Evolutionary conservation across 2,797 vertebrate species (phyloP).

Genomic region (Protosalanx chinensis): DNA sequence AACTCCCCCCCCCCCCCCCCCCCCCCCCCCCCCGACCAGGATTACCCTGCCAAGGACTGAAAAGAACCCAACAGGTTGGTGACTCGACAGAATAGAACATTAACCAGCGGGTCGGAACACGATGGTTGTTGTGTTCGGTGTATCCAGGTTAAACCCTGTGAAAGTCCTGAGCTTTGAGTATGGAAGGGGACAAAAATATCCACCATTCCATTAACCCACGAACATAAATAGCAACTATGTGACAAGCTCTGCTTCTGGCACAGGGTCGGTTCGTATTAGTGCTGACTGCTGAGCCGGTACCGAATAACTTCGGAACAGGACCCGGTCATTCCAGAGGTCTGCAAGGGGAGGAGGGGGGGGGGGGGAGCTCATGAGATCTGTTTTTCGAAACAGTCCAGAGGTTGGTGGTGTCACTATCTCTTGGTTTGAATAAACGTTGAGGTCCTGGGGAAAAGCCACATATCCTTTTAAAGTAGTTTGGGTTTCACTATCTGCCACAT

Average conservation of each 20-base stretch:
- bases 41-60: background rate
- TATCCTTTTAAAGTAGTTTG: background rate
- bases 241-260: conserved; percentile 9
- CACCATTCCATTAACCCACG: conserved; percentile 8
- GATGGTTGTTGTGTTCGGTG: background rate
- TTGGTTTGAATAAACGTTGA: background rate
- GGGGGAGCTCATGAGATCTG: background rate
- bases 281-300: background rate
- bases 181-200: conserved; percentile 11
- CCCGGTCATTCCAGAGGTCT: background rate
- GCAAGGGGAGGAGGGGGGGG: background rate
- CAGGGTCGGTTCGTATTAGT: background rate
- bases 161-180: conserved; percentile 14
- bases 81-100: background rate
- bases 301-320: background rate
- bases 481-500: background rate
- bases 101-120: background rate
- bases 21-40: background rate
- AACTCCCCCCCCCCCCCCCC: background rate
- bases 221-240: conserved; percentile 16
- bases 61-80: background rate
- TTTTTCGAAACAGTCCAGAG: no score
- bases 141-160: conserved; percentile 5
- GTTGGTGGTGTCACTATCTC: background rate
- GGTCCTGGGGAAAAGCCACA: background rate